phyloP scores from a whole-genome alignment of 2,888 invertebrate genomes.

The Nudaria mundana region DNA sequence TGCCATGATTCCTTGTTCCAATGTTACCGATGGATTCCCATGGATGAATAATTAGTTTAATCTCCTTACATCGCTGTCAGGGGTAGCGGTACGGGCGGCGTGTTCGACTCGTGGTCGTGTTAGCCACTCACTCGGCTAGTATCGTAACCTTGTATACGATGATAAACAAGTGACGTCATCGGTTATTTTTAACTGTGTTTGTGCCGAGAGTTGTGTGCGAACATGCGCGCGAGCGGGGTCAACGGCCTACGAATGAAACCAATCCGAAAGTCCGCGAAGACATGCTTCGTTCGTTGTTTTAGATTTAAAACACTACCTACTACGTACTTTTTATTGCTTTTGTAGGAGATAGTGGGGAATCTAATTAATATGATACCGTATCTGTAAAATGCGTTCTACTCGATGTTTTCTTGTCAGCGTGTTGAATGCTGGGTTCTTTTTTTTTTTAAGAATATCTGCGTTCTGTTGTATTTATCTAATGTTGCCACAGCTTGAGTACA shows the following conservation, averaged over 20 bases:
- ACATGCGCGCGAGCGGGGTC: constrained; percentile 65
- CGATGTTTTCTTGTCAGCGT: constrained; percentile 29
- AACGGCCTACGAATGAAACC: constrained; percentile 46
- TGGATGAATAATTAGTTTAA: no score
- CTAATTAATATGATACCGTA: no score
- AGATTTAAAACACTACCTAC: constrained; percentile 25
- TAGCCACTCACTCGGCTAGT: constrained; percentile 37
- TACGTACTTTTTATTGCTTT: constrained; percentile 27
- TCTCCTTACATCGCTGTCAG: constrained; percentile 2
- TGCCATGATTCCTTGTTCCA: no score
- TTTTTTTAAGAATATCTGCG: no score
- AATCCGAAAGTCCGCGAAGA: constrained; percentile 54
- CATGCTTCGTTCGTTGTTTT: constrained; percentile 21
- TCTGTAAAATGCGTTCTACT: constrained; percentile 29
- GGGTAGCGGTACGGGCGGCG: constrained; percentile 3
- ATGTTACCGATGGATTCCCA: no score
- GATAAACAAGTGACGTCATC: constrained; percentile 78
- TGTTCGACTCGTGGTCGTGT: constrained; percentile 40
- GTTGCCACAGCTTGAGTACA: not conserved
- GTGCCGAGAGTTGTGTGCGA: constrained; percentile 50
- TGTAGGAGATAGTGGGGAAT: not conserved
- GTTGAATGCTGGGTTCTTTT: constrained; percentile 19
- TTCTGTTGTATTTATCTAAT: constrained; percentile 6
- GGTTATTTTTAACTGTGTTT: constrained; percentile 67
- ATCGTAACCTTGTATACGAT: constrained; percentile 78